A percentile compares a stretch with the other conserved stretches of the same genome.
Evolutionary conservation across 2,888 invertebrate species (phyloP).

Genomic region (Andricus curvator): DNA sequence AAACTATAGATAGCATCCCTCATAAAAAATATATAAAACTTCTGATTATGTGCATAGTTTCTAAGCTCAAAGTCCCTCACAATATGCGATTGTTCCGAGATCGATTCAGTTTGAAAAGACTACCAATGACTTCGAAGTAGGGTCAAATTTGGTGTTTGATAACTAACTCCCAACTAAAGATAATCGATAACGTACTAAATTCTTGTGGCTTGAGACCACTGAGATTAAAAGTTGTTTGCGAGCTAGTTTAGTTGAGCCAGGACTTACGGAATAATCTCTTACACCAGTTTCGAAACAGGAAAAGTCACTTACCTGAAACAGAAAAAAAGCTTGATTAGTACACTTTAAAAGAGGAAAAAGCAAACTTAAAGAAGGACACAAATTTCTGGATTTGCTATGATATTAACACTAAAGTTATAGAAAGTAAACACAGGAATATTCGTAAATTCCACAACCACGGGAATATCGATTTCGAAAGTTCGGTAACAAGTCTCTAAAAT

Average conservation of each 20-base stretch:
- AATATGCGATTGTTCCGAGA: not conserved
- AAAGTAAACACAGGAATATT: too few relatives aligned
- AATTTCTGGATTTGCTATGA: not conserved
- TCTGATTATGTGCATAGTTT: not conserved
- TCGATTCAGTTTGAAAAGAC: not conserved
- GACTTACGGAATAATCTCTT: conserved; percentile 26
- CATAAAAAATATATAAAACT: not conserved
- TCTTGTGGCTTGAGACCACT: not conserved
- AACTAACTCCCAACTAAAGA: not conserved
- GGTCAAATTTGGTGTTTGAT: not conserved
- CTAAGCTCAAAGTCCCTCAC: not conserved
- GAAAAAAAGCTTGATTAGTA: not conserved
- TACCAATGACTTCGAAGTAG: not conserved
- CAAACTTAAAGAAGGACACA: not conserved
- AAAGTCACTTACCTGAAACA: conserved; percentile 41
- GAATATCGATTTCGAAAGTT: too few relatives aligned
- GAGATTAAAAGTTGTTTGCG: conserved; percentile 19
- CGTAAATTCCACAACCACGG: too few relatives aligned
- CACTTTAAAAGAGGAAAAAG: not conserved
- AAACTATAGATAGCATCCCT: not conserved
- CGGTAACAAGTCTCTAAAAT: too few relatives aligned
- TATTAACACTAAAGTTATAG: too few relatives aligned
- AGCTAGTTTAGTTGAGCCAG: conserved; percentile 2
- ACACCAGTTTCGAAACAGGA: conserved; percentile 23
- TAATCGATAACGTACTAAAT: not conserved